A percentile compares a stretch with the other conserved stretches of the same genome.
These are phyloP conservation scores for Gorilla gorilla DNA, from an alignment of 2,113 vertebrate genomes.

Conservation along the genomic window DNA sequence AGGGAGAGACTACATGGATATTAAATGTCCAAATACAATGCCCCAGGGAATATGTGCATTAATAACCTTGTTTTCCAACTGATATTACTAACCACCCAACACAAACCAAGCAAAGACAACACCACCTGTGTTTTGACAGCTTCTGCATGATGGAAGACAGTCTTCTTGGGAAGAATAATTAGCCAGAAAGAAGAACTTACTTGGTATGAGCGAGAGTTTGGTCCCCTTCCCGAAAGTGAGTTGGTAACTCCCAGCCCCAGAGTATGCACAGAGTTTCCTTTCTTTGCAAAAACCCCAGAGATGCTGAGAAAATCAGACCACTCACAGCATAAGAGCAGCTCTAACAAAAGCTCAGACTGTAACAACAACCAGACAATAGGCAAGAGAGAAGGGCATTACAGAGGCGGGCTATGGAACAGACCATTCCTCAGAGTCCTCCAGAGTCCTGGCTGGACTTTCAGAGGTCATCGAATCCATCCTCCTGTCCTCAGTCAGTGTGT, in stretches of 20 bases:
- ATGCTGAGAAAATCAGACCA: constrained; percentile 10
- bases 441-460: background rate
- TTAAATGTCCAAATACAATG: constrained; percentile 60
- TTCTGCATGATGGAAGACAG: constrained; percentile 55
- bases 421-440: background rate
- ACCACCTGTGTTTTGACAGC: constrained; percentile 79
- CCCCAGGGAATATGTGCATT: constrained; percentile 56
- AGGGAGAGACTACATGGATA: constrained; percentile 57
- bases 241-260: fast-evolving
- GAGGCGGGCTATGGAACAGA: background rate
- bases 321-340: background rate
- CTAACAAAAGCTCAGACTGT: background rate
- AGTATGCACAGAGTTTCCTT: constrained; percentile 65
- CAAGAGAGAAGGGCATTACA: background rate
- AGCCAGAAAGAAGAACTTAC: constrained; percentile 76
- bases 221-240: constrained; percentile 69
- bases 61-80: constrained; percentile 74
- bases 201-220: constrained; percentile 62
- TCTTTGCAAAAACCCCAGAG: constrained; percentile 69
- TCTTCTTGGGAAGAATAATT: constrained; percentile 69
- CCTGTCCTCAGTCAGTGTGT: background rate
- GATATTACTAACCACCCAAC: constrained; percentile 61
- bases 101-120: constrained; percentile 76
- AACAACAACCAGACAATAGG: background rate
- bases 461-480: background rate